phyloP scores from a whole-genome alignment of 2,888 invertebrate species.

The Adelognathus sp. region DNA sequence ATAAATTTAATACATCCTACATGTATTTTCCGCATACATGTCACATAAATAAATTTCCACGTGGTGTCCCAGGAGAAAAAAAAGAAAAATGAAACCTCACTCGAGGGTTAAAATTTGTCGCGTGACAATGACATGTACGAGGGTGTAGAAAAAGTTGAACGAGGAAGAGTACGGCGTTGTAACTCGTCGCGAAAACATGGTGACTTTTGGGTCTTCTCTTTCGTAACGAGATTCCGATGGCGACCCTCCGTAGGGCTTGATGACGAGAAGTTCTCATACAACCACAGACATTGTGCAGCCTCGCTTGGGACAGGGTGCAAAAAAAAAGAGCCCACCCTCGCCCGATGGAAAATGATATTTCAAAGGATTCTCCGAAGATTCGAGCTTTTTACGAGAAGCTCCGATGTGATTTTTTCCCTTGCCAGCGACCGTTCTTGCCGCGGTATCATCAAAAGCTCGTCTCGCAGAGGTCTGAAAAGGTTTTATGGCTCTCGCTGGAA shows the following conservation, averaged over 20 bases:
- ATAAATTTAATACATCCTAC: no score
- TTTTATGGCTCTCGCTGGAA: neutral
- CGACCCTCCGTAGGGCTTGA: neutral
- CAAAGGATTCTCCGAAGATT: neutral
- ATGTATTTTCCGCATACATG: no score
- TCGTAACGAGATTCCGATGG: neutral
- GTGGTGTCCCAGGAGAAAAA: no score
- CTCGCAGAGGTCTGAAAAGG: neutral
- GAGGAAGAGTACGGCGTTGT: neutral
- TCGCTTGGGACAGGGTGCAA: neutral
- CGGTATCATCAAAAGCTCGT: slow-evolving; percentile 13
- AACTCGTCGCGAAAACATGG: neutral
- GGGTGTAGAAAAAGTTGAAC: neutral
- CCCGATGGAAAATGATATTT: neutral
- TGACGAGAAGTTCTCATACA: neutral
- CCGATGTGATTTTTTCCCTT: neutral
- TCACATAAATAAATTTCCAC: no score
- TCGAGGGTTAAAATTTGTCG: neutral
- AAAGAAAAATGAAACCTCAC: neutral
- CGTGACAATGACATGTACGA: neutral
- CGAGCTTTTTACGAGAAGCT: neutral
- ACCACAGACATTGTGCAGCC: neutral
- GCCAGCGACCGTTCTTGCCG: no score
- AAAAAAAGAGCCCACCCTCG: neutral
- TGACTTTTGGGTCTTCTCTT: neutral